Conservation (phyloP, 2,797 vertebrate genomes). For the Pipistrellus pygmaeus region DNA sequence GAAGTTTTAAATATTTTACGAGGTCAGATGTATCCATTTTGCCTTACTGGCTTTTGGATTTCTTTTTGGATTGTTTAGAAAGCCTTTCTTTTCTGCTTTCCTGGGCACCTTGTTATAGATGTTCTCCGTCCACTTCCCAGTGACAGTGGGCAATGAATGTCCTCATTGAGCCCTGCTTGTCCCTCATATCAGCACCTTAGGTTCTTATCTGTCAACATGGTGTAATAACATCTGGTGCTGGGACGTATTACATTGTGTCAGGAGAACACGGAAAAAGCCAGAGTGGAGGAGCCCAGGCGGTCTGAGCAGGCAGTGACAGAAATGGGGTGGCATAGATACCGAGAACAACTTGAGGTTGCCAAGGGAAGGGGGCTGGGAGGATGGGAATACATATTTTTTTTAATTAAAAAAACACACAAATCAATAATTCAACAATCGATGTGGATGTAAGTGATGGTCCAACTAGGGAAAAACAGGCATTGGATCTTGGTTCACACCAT, state of each 20-base stretch:
- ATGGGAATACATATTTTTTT: background rate
- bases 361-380: background rate
- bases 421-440: background rate
- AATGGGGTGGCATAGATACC: background rate
- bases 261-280: background rate
- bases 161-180: background rate
- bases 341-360: background rate
- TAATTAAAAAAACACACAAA: background rate
- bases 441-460: background rate
- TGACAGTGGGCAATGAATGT: background rate
- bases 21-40: background rate
- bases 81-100: constrained; percentile 1
- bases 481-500: background rate
- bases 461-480: background rate
- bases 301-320: background rate
- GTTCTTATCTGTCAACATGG: background rate
- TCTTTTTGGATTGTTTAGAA: background rate
- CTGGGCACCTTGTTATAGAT: background rate
- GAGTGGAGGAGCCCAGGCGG: background rate
- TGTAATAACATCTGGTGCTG: constrained; percentile 9
- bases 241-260: background rate
- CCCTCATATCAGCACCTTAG: background rate
- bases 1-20: constrained; percentile 29
- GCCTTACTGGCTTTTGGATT: background rate
- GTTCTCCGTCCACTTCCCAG: background rate